These are phyloP conservation scores for Drosophila austrosaltans DNA, from an alignment of 2,888 invertebrate species.

Conservation along the genomic window DNA sequence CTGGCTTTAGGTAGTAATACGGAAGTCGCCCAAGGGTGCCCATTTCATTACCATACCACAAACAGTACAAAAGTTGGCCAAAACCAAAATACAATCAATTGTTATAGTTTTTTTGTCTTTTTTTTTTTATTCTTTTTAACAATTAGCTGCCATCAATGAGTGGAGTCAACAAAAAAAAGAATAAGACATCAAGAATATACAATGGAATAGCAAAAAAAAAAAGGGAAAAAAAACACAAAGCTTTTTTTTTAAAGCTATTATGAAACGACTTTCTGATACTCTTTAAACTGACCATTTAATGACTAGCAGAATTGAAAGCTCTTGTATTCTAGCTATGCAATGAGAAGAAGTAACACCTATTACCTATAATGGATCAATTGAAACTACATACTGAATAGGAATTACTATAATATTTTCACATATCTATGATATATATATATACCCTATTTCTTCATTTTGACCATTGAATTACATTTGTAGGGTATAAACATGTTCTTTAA, in stretches of 20 bases:
- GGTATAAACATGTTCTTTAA: conserved; percentile 42
- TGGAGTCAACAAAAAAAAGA: neutral
- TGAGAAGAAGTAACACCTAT: too few relatives aligned
- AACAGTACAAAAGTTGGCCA: neutral
- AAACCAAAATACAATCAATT: conserved; percentile 20
- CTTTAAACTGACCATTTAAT: neutral
- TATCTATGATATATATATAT: neutral
- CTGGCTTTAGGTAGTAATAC: conserved; percentile 9
- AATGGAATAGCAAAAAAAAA: conserved; percentile 3
- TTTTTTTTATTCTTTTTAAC: conserved; percentile 19
- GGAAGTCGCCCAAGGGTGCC: conserved; percentile 36
- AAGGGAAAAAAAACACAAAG: conserved; percentile 9
- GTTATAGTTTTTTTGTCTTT: conserved; percentile 15
- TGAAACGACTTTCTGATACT: neutral
- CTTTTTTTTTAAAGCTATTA: too few relatives aligned
- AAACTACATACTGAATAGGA: too few relatives aligned
- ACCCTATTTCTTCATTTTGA: neutral
- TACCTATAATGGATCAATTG: too few relatives aligned
- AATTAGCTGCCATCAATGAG: neutral
- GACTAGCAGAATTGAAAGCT: too few relatives aligned
- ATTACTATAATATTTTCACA: too few relatives aligned
- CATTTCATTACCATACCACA: conserved; percentile 30
- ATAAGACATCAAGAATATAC: conserved; percentile 20
- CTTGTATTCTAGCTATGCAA: too few relatives aligned
- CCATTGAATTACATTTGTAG: neutral